These are phyloP conservation scores for Bombus waltoni DNA, from an alignment of 1,140 invertebrate genomes.

Conservation along the genomic window DNA sequence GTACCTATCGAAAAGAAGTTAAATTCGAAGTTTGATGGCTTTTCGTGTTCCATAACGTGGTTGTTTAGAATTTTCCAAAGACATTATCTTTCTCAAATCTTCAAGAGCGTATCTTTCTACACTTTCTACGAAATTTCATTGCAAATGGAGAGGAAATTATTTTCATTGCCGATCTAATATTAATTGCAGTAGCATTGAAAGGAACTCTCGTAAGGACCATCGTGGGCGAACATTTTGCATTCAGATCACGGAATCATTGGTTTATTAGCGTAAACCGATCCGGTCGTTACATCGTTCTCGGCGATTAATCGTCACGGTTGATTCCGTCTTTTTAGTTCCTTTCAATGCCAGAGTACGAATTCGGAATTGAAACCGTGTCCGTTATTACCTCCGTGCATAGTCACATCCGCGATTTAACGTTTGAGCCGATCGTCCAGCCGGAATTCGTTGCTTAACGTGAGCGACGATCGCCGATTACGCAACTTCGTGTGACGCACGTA, in stretches of 20 bases:
- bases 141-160: neutral
- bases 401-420: constrained; percentile 65
- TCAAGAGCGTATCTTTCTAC: no score
- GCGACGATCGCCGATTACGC: constrained; percentile 60
- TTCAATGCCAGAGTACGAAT: constrained; percentile 58
- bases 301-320: constrained; percentile 26
- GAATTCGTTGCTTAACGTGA: constrained; percentile 65
- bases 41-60: no score
- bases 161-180: neutral
- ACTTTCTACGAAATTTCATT: neutral
- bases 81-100: no score
- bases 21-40: no score
- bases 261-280: constrained; percentile 38
- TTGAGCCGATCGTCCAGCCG: constrained; percentile 51
- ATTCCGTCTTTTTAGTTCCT: constrained; percentile 13
- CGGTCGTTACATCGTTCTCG: constrained; percentile 35
- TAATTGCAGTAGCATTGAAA: neutral
- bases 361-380: constrained; percentile 56
- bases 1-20: no score
- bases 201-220: neutral
- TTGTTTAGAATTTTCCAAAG: no score
- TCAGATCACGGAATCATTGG: constrained; percentile 5
- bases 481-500: constrained; percentile 47
- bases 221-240: neutral
- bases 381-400: constrained; percentile 12